Base-by-base conservation (phyloP, 2,797 vertebrate genomes). In the Clarias laeviceps region DNA sequence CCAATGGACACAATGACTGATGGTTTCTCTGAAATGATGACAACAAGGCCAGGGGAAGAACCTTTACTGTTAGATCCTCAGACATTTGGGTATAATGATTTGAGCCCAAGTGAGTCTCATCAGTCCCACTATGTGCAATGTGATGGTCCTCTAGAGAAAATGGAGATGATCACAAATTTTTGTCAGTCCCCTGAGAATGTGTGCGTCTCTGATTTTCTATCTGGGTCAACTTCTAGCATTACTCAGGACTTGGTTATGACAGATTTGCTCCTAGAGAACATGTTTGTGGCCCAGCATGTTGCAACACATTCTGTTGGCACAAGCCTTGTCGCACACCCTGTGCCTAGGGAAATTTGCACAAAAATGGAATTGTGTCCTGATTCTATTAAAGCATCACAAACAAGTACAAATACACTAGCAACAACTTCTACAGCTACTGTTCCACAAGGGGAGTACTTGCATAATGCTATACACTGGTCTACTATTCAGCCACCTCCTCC, bases 171-270 rank as follows among this genome's bases (percentile, higher is more conserved):
- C 18, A n/a, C 64, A n/a, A 56, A 85, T 87, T 72, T 73, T 59
- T n/a, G 27, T 29, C 64, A 61, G 18, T 9, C 73, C 14, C 18
- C 62, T 37, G 62, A 77, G 40, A 87, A 62, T 45, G 57, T 34
- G 17, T 50, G 27, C n/a, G 15, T 11, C 1, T 89, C 73, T n/a
- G 69, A 83, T 68, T 73, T 62, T 73, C 27, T 29, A 27, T 86
- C 61, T 2, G 69, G 89, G 57, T 69, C 79, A 85, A 89, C 66
- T 17, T 85, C 86, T 20, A 85, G 86, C 54, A 77, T 89, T 72
- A 85, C 88, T 90, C 91, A 1, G 29, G 88, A 56, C 85, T 24
- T 85, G 68, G 84, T 88, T 73, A 82, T 24, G 15, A 85, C 86
- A 59, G 77, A 89, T 83, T 86, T 85, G 74, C 29, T 81, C 17